Evolutionary conservation across 2,113 vertebrate genomes (phyloP), one percentile per base, ranked within the genome.

Genomic region (Brachirus orientalis): DNA sequence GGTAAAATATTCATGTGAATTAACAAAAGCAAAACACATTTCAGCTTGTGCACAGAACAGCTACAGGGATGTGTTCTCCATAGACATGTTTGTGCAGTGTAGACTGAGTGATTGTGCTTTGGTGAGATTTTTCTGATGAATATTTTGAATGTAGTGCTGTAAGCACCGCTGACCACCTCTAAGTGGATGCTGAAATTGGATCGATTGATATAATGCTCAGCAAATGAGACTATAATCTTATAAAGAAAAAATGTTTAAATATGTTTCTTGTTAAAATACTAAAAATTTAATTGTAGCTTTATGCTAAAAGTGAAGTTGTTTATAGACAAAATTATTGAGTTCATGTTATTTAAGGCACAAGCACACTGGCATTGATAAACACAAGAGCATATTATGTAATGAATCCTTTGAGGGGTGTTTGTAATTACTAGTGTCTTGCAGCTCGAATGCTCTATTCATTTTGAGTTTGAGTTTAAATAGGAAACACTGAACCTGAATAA

Each of bases 401-500:
- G 7, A 1, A 6, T 45, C 1, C 66, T 40, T 40, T 3, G 55
- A 36, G 28, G 12, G 43, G 10, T 17, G 46, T 20, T 45, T 37
- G 20, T 22, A 3, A 52, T 37, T 18, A 38, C 4, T 12, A 18
- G 10, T 8, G n/a, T n/a, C 10, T 28, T 37, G 8, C 4, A 58
- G 33, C 8, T 48, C 8, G 17, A 56, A 8, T 16, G 0, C 11
- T 52, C 7, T 4, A 2, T 20, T 68, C 12, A 20, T 37, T 51
- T 54, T 65, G 9, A 59, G n/a, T 62, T 33, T 50, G 8, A 38
- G 18, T 62, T 62, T 28, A 44, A 36, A 59, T 18, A 17, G 10
- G 10, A 65, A 57, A 47, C 33, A 46, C 16, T 38, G 17, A 65
- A 8, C 12, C 16, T 14, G 19, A 63, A 48, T 28, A 43, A 41